Conservation (phyloP, 2,888 invertebrate genomes). For the Netelia fuscicornis region DNA sequence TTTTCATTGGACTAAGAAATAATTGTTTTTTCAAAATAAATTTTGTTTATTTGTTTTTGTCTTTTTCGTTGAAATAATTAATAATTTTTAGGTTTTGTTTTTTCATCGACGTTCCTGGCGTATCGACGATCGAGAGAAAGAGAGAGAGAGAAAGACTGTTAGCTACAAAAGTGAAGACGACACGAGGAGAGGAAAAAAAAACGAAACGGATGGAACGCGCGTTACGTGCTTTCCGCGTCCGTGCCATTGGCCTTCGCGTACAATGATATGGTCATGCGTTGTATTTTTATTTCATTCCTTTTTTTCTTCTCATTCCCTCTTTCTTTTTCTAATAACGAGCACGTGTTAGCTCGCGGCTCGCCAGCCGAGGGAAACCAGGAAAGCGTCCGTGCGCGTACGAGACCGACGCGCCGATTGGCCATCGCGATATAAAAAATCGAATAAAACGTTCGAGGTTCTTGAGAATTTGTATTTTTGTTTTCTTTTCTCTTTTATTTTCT, state of each 20-base stretch:
- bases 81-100: background rate
- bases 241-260: constrained; percentile 37
- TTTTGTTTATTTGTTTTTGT: too few species aligned
- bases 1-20: too few species aligned
- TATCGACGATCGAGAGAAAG: background rate
- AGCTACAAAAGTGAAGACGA: constrained; percentile 14
- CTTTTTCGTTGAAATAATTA: background rate
- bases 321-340: constrained; percentile 50
- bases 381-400: constrained; percentile 2
- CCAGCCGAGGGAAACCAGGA: constrained; percentile 38
- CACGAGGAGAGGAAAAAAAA: constrained; percentile 11
- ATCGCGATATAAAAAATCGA: constrained; percentile 20
- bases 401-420: constrained; percentile 37
- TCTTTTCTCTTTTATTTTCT: background rate
- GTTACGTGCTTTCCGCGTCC: constrained; percentile 63
- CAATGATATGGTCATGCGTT: constrained; percentile 54
- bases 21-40: background rate
- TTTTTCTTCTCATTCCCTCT: too few species aligned
- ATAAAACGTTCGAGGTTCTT: constrained; percentile 13
- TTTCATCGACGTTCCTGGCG: background rate
- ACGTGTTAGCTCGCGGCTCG: constrained; percentile 30
- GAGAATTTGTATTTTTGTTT: background rate
- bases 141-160: background rate
- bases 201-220: constrained; percentile 44
- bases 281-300: too few species aligned